Conservation (phyloP, 2,797 vertebrate species). For the Heterohyrax brucei region DNA sequence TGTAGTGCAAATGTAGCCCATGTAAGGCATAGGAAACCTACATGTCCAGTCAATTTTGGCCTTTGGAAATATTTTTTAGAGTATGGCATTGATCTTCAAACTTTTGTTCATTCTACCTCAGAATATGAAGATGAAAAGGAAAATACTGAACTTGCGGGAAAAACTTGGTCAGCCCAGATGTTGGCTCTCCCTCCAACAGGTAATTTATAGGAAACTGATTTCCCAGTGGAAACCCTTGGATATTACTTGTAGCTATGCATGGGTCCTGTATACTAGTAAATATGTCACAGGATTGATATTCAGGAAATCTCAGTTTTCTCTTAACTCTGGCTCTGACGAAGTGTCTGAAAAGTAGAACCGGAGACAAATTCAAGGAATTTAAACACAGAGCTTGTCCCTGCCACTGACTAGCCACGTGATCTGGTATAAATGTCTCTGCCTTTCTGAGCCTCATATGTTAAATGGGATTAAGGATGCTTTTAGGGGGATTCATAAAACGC, state of each 20-base stretch:
- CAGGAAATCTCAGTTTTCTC: background rate
- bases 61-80: background rate
- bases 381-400: background rate
- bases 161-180: background rate
- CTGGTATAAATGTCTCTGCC: background rate
- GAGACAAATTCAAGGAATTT: background rate
- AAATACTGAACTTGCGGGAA: background rate
- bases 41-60: background rate
- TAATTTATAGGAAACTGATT: background rate
- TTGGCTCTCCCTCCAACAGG: background rate
- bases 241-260: background rate
- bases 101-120: slow-evolving; percentile 2
- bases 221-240: background rate
- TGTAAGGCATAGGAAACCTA: background rate
- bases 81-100: background rate
- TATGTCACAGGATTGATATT: background rate
- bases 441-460: background rate
- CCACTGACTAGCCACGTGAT: background rate
- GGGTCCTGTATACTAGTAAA: background rate
- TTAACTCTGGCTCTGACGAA: background rate
- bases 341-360: background rate
- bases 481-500: background rate
- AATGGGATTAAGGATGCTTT: background rate
- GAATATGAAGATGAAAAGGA: slow-evolving; percentile 40
- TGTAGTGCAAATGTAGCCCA: background rate